Evolutionary conservation across 1,140 invertebrate genomes (phyloP).

Genomic region (Geopemphigus sp.): DNA sequence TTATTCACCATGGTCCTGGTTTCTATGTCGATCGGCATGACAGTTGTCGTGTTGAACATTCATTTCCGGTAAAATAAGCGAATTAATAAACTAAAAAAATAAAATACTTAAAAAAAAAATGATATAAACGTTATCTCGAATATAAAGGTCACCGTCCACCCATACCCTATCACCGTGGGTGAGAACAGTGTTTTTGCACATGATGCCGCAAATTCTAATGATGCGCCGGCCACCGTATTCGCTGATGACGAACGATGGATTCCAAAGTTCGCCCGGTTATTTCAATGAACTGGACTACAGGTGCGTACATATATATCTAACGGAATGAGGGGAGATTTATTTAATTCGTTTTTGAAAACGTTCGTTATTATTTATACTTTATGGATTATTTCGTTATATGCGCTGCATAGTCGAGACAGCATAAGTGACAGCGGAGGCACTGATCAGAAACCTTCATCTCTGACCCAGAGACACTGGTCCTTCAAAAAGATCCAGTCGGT

Average conservation of each 20-base stretch:
- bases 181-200: constrained; percentile 79
- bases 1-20: constrained; percentile 98
- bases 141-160: constrained; percentile 84
- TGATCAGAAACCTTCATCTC: constrained; percentile 43
- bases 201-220: constrained; percentile 84
- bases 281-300: constrained; percentile 43
- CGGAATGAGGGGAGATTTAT: no score
- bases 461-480: constrained; percentile 47
- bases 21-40: constrained; percentile 93
- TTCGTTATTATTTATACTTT: no score
- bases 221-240: constrained; percentile 85
- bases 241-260: constrained; percentile 62
- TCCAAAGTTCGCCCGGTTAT: constrained; percentile 56
- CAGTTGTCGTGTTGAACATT: constrained; percentile 94
- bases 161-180: constrained; percentile 93
- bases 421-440: constrained; percentile 49
- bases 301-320: no score
- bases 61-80: constrained; percentile 80
- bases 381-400: no score
- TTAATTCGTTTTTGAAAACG: not conserved
- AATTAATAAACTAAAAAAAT: no score
- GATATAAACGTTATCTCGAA: not conserved
- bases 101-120: constrained; percentile 9
- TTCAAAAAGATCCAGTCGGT: constrained; percentile 44
- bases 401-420: constrained; percentile 38